phyloP scores from a whole-genome alignment of 2,888 invertebrate genomes.

The Elgonia sp. region DNA sequence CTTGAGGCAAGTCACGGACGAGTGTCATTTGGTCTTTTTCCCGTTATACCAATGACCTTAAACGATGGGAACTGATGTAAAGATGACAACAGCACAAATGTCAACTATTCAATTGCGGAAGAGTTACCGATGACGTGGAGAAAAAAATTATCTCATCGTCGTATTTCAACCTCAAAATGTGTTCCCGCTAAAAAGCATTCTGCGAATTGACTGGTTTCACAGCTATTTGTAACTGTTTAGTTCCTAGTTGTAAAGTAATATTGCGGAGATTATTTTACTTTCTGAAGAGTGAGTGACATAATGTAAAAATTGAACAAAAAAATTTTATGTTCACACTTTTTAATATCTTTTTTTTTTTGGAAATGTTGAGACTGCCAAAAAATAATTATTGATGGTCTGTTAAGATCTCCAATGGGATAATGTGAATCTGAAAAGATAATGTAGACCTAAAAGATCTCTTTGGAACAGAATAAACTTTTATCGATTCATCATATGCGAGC shows the following conservation, averaged over 20 bases:
- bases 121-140: slow-evolving; percentile 48
- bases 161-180: slow-evolving; percentile 44
- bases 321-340: background rate
- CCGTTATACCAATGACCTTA: slow-evolving; percentile 84
- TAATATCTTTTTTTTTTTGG: slow-evolving; percentile 4
- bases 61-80: slow-evolving; percentile 79
- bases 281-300: slow-evolving; percentile 36
- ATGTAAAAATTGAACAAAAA: slow-evolving; percentile 23
- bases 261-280: slow-evolving; percentile 43
- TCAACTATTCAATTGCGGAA: slow-evolving; percentile 81
- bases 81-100: slow-evolving; percentile 80
- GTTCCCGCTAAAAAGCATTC: slow-evolving; percentile 40
- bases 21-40: slow-evolving; percentile 78
- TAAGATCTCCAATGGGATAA: too few species aligned
- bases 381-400: background rate
- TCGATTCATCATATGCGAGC: slow-evolving; percentile 48
- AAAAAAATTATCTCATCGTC: slow-evolving; percentile 32
- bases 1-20: slow-evolving; percentile 77
- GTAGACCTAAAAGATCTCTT: background rate
- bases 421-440: too few species aligned
- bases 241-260: slow-evolving; percentile 52
- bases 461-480: slow-evolving; percentile 6
- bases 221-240: slow-evolving; percentile 51
- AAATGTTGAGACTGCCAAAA: background rate
- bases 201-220: slow-evolving; percentile 36